Evolutionary conservation across 2,888 invertebrate genomes (phyloP), one percentile per base, ranked within the genome.

Genomic region (Steromphala cineraria): DNA sequence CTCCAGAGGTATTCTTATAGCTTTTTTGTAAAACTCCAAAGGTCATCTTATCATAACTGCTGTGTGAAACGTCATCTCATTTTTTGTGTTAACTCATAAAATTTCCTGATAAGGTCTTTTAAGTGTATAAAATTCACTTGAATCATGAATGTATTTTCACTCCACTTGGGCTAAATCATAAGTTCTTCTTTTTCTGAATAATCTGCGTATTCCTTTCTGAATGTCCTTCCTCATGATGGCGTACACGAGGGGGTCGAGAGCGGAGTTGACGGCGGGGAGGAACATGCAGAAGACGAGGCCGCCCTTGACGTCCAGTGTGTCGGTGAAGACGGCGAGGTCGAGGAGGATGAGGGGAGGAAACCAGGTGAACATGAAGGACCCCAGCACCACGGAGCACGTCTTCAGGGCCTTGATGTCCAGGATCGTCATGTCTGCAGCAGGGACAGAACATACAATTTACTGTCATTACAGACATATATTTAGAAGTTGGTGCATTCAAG

Each of bases 151-250:
- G 7, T 46, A 5, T 46, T 36, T 36, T 13, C 46, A 46, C 46
- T 46, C 10, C 7, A 46, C 46, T 46, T 46, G 4, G 13, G 46
- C 13, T 1, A 46, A 8, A 10, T 46, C 13, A 13, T 46, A 46
- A 46, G 46, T 46, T 46, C 13, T 46, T 46, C 46, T 46, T 24
- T 28, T 71, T n/a, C 71, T 71, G 40, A 71, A 46, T 36, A 71
- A n/a, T 13, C 71, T 71, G 2, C 8, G 17, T 31, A 71, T 71
- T 10, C 71, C 71, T 40, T 71, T 71, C 40, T 21, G 28, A 36
- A 71, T 71, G 71, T 71, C 71, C 7, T 46, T 71, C n/a, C 71
- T 28, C 71, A 71, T 71, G 40, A 71, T 40, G 40, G 71, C 71
- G 71, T 71, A 71, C 17, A 71, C 71, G 31, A 71, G n/a, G 19